Conservation (phyloP, 2,888 invertebrate species). For the Colletes collaris region DNA sequence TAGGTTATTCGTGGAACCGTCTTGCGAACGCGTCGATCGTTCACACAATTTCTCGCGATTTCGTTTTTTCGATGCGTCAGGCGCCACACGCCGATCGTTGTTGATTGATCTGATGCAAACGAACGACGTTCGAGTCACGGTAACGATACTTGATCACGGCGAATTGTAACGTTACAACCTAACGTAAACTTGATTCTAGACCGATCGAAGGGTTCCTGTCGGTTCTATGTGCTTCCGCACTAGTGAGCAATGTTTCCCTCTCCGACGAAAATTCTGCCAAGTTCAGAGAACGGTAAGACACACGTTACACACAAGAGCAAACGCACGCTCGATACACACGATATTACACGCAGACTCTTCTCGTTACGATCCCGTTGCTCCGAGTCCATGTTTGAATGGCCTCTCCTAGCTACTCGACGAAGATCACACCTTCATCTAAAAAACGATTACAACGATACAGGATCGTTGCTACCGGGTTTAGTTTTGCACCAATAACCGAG, state of each 20-base stretch:
- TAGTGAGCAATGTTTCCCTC: constrained; percentile 74
- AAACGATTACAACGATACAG: not conserved
- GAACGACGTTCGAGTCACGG: constrained; percentile 18
- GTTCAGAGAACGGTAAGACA: constrained; percentile 57
- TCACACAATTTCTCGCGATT: constrained; percentile 27
- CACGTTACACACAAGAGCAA: constrained; percentile 45
- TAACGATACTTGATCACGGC: constrained; percentile 10
- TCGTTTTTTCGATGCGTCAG: constrained; percentile 11
- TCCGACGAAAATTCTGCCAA: constrained; percentile 73
- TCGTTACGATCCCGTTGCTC: constrained; percentile 65
- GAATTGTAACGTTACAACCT: constrained; percentile 22
- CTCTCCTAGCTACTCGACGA: constrained; percentile 33
- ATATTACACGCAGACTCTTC: constrained; percentile 71
- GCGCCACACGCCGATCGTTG: constrained; percentile 3
- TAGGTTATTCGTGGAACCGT: constrained; percentile 57
- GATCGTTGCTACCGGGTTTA: constrained; percentile 26
- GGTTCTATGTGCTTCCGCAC: constrained; percentile 75
- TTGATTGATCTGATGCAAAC: constrained; percentile 23
- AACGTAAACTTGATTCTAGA: constrained; percentile 42
- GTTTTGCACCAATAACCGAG: constrained; percentile 28
- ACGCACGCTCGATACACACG: constrained; percentile 37
- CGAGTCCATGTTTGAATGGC: constrained; percentile 53
- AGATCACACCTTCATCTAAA: constrained; percentile 23
- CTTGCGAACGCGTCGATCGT: constrained; percentile 59
- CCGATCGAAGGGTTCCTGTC: constrained; percentile 60